Evolutionary conservation across 2,113 vertebrate genomes (phyloP).

Genomic region (Galemys pyrenaicus): DNA sequence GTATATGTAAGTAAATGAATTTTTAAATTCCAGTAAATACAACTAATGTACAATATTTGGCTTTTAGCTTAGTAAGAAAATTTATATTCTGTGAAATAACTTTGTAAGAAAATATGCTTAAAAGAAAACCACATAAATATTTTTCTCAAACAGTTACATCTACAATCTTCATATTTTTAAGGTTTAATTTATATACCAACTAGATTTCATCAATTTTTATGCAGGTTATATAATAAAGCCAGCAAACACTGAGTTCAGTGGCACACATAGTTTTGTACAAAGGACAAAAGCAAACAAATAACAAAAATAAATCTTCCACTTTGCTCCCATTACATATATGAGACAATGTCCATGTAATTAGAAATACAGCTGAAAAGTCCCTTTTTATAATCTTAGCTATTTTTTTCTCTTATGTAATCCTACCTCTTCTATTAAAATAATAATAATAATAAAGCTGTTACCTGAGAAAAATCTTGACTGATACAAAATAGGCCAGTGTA

Average conservation of each 20-base stretch:
- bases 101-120: constrained; percentile 56
- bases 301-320: constrained; percentile 43
- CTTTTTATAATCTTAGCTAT: constrained; percentile 43
- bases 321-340: constrained; percentile 34
- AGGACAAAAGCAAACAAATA: constrained; percentile 32
- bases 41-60: constrained; percentile 16
- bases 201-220: constrained; percentile 44
- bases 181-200: constrained; percentile 51
- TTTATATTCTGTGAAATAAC: constrained; percentile 46
- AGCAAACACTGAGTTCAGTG: constrained; percentile 9
- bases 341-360: constrained; percentile 18
- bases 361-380: constrained; percentile 44
- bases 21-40: neutral
- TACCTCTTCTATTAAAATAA: constrained; percentile 68
- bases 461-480: constrained; percentile 78
- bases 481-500: constrained; percentile 81
- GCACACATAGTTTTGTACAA: neutral
- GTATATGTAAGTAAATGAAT: neutral
- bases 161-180: constrained; percentile 36
- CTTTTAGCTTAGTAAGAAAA: constrained; percentile 44
- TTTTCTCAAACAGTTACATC: constrained; percentile 34
- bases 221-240: constrained; percentile 23
- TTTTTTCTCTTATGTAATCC: constrained; percentile 67
- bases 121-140: constrained; percentile 45
- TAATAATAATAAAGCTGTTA: constrained; percentile 80